phyloP scores from a whole-genome alignment of 2,888 invertebrate genomes.

The Xanthia icteritia region DNA sequence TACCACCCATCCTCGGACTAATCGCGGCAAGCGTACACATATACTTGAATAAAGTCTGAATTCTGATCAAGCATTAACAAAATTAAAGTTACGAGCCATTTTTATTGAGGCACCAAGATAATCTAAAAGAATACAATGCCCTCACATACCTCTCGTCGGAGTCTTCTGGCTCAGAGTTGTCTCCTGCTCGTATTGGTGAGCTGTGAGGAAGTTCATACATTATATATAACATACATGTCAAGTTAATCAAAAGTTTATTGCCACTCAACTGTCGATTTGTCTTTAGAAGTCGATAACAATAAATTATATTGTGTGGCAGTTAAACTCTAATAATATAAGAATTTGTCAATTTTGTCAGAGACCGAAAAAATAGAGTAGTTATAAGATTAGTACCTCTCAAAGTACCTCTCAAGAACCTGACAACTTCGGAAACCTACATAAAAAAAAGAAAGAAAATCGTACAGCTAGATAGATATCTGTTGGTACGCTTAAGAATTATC shows the following conservation, averaged over 20 bases:
- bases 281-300: too few relatives aligned
- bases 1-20: too few relatives aligned
- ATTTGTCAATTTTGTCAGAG: not conserved
- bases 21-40: not conserved
- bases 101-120: not conserved
- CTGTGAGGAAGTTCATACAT: slow-evolving; percentile 33
- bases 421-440: too few relatives aligned
- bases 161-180: slow-evolving; percentile 66
- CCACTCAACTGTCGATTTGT: too few relatives aligned
- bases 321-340: too few relatives aligned
- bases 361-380: not conserved
- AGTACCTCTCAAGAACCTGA: too few relatives aligned
- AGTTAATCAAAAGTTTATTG: slow-evolving; percentile 11
- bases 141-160: slow-evolving; percentile 59
- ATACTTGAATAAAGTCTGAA: not conserved
- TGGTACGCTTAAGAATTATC: too few relatives aligned
- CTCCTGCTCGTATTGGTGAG: slow-evolving; percentile 63
- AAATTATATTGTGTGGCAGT: too few relatives aligned
- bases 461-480: not conserved
- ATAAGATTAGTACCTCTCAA: not conserved
- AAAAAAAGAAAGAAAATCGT: too few relatives aligned
- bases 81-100: not conserved
- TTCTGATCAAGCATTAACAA: not conserved
- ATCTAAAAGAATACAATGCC: not conserved
- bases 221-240: not conserved